Conservation (phyloP, 2,888 invertebrate species). For the Gari tellinella region DNA sequence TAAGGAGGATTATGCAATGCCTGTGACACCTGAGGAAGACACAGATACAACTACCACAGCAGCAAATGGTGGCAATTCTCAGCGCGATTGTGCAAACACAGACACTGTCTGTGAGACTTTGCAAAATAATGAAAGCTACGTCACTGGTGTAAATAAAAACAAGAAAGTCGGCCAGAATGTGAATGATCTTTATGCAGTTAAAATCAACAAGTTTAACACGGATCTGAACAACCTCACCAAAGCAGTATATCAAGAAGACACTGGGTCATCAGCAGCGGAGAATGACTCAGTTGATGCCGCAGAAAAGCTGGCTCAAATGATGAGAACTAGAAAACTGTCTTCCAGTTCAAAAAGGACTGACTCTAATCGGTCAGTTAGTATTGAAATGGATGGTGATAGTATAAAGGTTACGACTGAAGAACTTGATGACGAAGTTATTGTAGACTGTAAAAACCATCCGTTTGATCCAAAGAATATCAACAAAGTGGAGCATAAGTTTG, state of each 20-base stretch:
- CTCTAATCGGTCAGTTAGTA: constrained; percentile 78
- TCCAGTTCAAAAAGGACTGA: constrained; percentile 65
- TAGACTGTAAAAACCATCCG: constrained; percentile 36
- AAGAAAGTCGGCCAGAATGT: constrained; percentile 74
- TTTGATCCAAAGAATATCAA: constrained; percentile 66
- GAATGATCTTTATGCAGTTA: constrained; percentile 72
- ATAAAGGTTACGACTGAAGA: constrained; percentile 82
- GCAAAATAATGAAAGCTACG: constrained; percentile 77
- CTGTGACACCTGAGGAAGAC: constrained; percentile 65
- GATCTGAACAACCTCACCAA: constrained; percentile 62
- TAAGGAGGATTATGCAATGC: constrained; percentile 64
- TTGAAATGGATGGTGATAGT: constrained; percentile 84
- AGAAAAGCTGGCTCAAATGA: constrained; percentile 70
- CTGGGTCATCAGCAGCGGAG: constrained; percentile 36
- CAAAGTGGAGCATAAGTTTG: constrained; percentile 73
- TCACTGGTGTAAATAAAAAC: constrained; percentile 55
- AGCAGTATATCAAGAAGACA: constrained; percentile 44
- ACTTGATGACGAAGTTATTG: constrained; percentile 63
- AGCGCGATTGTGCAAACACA: no score
- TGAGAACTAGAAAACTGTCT: constrained; percentile 73
- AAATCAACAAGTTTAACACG: constrained; percentile 62
- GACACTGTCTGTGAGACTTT: constrained; percentile 31
- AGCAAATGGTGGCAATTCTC: no score
- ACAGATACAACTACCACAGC: constrained; percentile 23
- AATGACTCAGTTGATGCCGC: constrained; percentile 76